Evolutionary conservation across 2,888 invertebrate species (phyloP).

Genomic region (Trimorus sp.): DNA sequence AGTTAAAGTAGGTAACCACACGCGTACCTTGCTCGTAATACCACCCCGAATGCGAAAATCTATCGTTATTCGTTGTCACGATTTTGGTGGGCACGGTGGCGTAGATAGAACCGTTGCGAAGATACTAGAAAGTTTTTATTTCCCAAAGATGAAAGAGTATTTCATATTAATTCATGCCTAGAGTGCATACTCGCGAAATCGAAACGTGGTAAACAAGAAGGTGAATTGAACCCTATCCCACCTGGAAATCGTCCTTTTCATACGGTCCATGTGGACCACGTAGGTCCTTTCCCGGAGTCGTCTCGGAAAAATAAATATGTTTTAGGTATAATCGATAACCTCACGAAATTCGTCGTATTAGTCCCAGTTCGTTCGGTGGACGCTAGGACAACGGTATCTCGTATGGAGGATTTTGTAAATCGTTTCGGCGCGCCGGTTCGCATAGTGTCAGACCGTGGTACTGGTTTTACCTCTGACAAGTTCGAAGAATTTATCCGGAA

Average conservation of each 20-base stretch:
- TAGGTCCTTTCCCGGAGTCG: neutral
- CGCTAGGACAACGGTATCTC: too few relatives aligned
- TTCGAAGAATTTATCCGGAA: too few relatives aligned
- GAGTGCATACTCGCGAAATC: slow-evolving; percentile 23
- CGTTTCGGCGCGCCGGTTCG: too few relatives aligned
- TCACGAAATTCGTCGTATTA: neutral
- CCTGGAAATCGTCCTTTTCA: slow-evolving; percentile 3
- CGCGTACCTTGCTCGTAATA: neutral
- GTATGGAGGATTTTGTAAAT: too few relatives aligned
- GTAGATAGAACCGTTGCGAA: slow-evolving; percentile 41
- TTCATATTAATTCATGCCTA: neutral
- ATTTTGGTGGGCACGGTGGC: slow-evolving; percentile 15
- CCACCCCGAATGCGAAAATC: neutral
- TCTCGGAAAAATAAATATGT: neutral
- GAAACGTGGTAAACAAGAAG: slow-evolving; percentile 7
- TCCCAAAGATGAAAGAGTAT: slow-evolving; percentile 57
- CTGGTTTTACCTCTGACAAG: too few relatives aligned
- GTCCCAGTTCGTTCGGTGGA: too few relatives aligned
- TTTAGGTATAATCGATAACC: neutral
- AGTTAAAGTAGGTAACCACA: too few relatives aligned
- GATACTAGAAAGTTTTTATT: slow-evolving; percentile 66
- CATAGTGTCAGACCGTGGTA: too few relatives aligned
- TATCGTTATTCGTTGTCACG: slow-evolving; percentile 13
- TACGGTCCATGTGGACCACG: neutral
- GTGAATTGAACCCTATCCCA: neutral